These are phyloP conservation scores for Hippocampus barbouri DNA, from an alignment of 2,113 vertebrate species.

Conservation along the genomic window DNA sequence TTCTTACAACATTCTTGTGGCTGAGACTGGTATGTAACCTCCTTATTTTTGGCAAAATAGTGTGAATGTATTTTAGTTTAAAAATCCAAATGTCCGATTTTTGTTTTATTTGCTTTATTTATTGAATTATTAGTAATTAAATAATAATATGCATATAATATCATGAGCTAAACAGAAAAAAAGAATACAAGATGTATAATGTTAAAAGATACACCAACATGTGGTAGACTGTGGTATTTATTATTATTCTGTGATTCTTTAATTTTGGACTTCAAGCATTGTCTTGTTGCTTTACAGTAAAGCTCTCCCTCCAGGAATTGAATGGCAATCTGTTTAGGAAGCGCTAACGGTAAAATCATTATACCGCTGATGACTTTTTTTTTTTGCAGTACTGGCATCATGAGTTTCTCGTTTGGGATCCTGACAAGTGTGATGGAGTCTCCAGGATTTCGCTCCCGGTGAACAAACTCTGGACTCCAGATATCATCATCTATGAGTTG, in stretches of 20 bases:
- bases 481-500: slow-evolving; percentile 80
- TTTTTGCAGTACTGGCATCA: slow-evolving; percentile 73
- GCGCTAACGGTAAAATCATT: background rate
- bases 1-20: slow-evolving; percentile 79
- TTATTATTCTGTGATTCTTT: background rate
- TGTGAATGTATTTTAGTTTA: background rate
- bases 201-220: too few species aligned
- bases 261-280: background rate
- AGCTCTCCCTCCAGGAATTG: background rate
- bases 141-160: too few species aligned
- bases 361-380: background rate
- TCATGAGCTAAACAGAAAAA: too few species aligned
- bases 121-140: too few species aligned
- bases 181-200: too few species aligned
- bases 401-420: slow-evolving; percentile 76
- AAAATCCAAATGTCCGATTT: background rate
- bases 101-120: too few species aligned
- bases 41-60: background rate
- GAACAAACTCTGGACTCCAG: slow-evolving; percentile 75
- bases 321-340: background rate
- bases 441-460: slow-evolving; percentile 73
- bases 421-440: slow-evolving; percentile 65
- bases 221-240: background rate
- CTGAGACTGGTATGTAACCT: slow-evolving; percentile 65
- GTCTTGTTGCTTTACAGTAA: background rate